Base-by-base conservation (phyloP, 2,797 vertebrate genomes). In the Alouatta caraya region DNA sequence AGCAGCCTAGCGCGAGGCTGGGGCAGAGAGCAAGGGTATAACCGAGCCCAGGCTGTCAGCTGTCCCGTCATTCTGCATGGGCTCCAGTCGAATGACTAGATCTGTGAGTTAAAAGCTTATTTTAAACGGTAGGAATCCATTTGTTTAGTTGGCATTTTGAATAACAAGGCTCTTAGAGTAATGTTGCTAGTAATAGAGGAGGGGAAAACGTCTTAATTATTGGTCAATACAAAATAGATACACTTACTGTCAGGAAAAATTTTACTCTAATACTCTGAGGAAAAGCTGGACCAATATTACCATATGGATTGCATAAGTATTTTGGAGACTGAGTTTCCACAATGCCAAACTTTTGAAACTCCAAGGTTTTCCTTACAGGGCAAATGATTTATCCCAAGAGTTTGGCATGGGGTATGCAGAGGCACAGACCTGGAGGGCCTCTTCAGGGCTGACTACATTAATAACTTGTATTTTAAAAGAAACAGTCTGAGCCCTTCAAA, bases 151-250 rank as follows among this genome's bases (percentile, higher is more conserved):
- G 73, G 42, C 55, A 86, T 79, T 96, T 44, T 92, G 78, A 94
- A 73, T 88, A 95, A 93, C 81, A 55, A 82, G 85, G 91, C 28
- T 48, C 52, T 92, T 42, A 80, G 26, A 73, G 80, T 76, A 93
- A 83, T 48, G 55, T 80, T 80, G 10, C 55, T 22, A 78, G 22
- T 37, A 88, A 84, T 39, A 33, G 50, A 90, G 30, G 48, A 37
- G 12, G 14, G 67, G 52, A 55, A 93, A 76, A 52, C 67, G 42
- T 12, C 90, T 92, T 95, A 44, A 80, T 67, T 80, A 84, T 44
- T 94, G 26, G 7, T n/a, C 59, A 67, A 61, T n/a, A 85, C 8
- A 61, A 88, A 96, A 88, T 72, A 88, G 94, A 94, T 61, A 93
- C 3, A 90, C 28, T 55, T 89, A 39, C 64, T 94, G 92, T 83